Conservation (phyloP, 2,113 vertebrate genomes). For the Uropsilus gracilis region DNA sequence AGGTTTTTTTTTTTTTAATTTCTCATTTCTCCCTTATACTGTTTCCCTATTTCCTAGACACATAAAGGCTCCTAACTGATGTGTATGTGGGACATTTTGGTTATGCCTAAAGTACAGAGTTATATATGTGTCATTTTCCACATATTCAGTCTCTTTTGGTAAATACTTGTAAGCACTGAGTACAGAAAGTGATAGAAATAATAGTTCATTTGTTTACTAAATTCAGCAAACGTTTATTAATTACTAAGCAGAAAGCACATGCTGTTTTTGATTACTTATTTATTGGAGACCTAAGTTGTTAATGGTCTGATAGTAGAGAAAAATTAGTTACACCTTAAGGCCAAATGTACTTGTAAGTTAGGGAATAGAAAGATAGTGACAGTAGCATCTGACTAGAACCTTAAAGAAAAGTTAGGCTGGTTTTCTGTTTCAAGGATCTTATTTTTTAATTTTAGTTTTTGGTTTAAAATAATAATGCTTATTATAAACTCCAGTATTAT, state of each 20-base stretch:
- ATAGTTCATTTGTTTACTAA: not conserved
- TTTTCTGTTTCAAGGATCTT: slow-evolving; percentile 26
- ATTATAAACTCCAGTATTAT: not conserved
- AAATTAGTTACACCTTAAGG: not conserved
- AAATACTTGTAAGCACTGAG: not conserved
- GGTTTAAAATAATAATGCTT: slow-evolving; percentile 39
- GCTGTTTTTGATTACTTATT: not conserved
- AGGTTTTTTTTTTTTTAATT: not conserved
- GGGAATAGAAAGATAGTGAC: not conserved
- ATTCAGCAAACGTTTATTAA: not conserved
- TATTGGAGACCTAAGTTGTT: not conserved
- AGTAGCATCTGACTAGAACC: not conserved
- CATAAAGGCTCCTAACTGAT: not conserved
- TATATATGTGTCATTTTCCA: not conserved
- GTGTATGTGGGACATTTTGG: not conserved
- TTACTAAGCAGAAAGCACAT: not conserved
- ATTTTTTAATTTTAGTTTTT: slow-evolving; percentile 34
- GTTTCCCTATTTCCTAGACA: not conserved
- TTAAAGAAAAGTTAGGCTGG: slow-evolving; percentile 13
- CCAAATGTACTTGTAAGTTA: not conserved
- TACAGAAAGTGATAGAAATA: not conserved
- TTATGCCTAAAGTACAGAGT: not conserved
- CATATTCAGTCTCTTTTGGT: not conserved
- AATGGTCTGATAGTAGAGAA: not conserved
- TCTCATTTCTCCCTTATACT: not conserved